These are phyloP conservation scores for Orgyia antiqua DNA, from an alignment of 2,888 invertebrate genomes.

Conservation along the genomic window DNA sequence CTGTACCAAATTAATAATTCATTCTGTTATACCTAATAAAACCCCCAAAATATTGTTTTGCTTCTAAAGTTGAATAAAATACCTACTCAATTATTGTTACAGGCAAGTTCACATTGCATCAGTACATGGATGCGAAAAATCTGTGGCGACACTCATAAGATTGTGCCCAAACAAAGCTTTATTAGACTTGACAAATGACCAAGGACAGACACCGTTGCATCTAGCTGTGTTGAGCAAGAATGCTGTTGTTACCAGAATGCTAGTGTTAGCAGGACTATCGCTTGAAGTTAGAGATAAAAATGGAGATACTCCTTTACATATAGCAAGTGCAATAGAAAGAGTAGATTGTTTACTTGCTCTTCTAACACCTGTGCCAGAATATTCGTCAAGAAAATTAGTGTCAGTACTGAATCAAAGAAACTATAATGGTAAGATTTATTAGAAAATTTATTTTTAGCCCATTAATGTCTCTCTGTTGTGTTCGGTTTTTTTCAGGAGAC, in stretches of 20 bases:
- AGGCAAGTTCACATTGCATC: slow-evolving; percentile 93
- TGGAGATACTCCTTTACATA: slow-evolving; percentile 92
- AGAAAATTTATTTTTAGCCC: too few relatives aligned
- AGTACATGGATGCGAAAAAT: slow-evolving; percentile 84
- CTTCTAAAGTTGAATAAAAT: too few relatives aligned
- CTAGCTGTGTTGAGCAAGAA: slow-evolving; percentile 89
- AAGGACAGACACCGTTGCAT: slow-evolving; percentile 90
- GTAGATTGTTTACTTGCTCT: slow-evolving; percentile 85
- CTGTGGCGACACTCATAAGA: slow-evolving; percentile 85
- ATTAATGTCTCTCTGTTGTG: too few relatives aligned
- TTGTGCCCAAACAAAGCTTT: slow-evolving; percentile 87
- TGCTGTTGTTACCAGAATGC: slow-evolving; percentile 83
- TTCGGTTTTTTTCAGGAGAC: too few relatives aligned
- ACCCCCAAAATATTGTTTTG: too few relatives aligned
- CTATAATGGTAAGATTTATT: slow-evolving; percentile 85
- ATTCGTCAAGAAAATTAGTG: slow-evolving; percentile 52
- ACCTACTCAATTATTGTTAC: slow-evolving; percentile 50
- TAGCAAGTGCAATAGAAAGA: slow-evolving; percentile 86
- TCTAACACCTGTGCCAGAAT: slow-evolving; percentile 79
- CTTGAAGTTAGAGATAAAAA: slow-evolving; percentile 81
- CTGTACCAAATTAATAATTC: too few relatives aligned
- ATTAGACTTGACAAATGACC: slow-evolving; percentile 89
- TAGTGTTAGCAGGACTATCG: slow-evolving; percentile 88
- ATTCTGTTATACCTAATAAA: too few relatives aligned
- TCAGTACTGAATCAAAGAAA: slow-evolving; percentile 88